Evolutionary conservation across 2,888 invertebrate genomes (phyloP), one percentile per base, ranked within the genome.

Genomic region (Teleogryllus oceanicus): DNA sequence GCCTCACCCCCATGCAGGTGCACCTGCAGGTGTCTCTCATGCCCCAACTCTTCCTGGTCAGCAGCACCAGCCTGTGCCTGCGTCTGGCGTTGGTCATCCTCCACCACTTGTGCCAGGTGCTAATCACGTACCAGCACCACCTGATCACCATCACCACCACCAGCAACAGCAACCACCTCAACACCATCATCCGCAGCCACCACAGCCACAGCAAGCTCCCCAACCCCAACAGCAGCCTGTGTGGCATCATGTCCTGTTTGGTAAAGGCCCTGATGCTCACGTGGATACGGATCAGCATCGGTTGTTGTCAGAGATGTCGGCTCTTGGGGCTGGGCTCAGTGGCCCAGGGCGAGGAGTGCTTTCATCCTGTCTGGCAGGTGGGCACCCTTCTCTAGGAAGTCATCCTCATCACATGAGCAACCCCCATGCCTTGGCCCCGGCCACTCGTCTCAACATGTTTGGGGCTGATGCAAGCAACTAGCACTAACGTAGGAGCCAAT

Each of bases 221-320:
- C 49, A 74, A 24, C 50, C 74, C 50, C 80, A 80, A 77, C 80
- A 80, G 21, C 79, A 79, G 37, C 81, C 78, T n/a, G 77, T 79
- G 12, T 82, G 82, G 81, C 82, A 82, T 75, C 82, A 82, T 51
- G 78, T 82, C 81, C 76, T 82, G 24, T 81, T 82, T 77, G 82
- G 81, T 13, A 77, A 75, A 12, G 78, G 78, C 21, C 74, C 50
- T 21, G 75, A 62, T 50, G 49, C 79, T 8, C 75, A 75, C 10
- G 78, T 78, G 49, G 24, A 80, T 24, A 78, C 78, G 5, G 77
- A 74, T 78, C 81, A 80, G 49, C 81, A 81, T 50, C 79, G 81
- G 5, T 62, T 81, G 49, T 74, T 81, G 16, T 78, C 80, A 62
- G 81, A 81, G 49, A 80, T 81, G 80, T 76, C 81, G 2, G 50